Evolutionary conservation across 2,888 invertebrate genomes (phyloP).

Genomic region (Dryocosmus kuriphilus): DNA sequence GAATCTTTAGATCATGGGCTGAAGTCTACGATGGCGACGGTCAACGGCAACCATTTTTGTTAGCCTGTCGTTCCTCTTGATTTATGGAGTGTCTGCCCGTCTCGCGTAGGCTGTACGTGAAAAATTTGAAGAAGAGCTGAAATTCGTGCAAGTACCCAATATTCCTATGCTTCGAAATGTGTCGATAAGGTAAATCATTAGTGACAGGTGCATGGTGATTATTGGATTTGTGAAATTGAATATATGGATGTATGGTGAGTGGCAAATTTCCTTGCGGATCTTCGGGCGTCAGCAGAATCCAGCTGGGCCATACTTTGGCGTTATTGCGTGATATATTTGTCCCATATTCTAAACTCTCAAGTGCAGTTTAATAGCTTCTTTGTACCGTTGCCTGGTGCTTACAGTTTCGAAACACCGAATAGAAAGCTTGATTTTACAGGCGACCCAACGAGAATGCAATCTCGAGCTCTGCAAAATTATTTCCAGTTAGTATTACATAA

Average conservation of each 20-base stretch:
- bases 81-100: conserved; percentile 49
- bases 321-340: conserved; percentile 27
- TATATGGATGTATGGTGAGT: not conserved
- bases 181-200: conserved; percentile 58
- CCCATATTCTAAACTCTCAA: conserved; percentile 44
- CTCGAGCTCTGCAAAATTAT: conserved; percentile 48
- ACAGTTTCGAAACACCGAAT: not conserved
- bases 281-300: conserved; percentile 32
- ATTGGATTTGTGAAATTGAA: conserved; percentile 20
- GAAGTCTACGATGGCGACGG: too few species aligned
- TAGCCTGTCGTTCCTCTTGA: conserved; percentile 45
- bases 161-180: conserved; percentile 59
- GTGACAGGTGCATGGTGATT: conserved; percentile 35
- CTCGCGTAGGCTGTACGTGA: conserved; percentile 63
- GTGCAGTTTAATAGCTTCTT: conserved; percentile 18
- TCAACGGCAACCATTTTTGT: conserved; percentile 68
- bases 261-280: not conserved
- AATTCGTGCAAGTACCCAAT: conserved; percentile 59
- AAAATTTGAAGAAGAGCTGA: conserved; percentile 49
- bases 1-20: too few species aligned
- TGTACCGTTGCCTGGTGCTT: not conserved
- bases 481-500: conserved; percentile 60
- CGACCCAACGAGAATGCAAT: conserved; percentile 20
- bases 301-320: conserved; percentile 16
- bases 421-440: not conserved